Evolutionary conservation across 2,797 vertebrate genomes (phyloP).

Genomic region (Coracias cyanogaster): DNA sequence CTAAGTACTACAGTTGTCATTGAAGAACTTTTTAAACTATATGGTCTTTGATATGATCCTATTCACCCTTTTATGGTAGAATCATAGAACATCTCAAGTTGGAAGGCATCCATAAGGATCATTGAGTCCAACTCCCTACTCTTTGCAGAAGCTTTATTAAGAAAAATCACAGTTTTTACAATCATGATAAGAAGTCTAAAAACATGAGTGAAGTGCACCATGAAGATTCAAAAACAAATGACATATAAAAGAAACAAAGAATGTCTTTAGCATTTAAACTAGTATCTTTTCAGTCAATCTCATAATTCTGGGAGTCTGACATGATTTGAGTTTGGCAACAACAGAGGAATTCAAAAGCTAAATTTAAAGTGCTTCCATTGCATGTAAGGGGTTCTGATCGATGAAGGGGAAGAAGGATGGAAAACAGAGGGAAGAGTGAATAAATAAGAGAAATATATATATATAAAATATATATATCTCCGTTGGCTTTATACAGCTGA

Average conservation of each 20-base stretch:
- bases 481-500: background rate
- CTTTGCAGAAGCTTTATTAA: background rate
- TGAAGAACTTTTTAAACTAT: background rate
- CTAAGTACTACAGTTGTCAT: background rate
- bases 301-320: background rate
- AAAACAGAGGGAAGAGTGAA: background rate
- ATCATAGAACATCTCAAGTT: background rate
- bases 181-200: background rate
- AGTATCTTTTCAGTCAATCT: background rate
- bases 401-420: background rate
- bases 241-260: background rate
- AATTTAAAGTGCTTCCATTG: background rate
- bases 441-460: background rate
- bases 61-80: background rate
- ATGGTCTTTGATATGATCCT: background rate
- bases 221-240: background rate
- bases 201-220: accelerated
- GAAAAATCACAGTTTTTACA: background rate
- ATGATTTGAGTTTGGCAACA: background rate
- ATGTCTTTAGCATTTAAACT: background rate
- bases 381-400: background rate
- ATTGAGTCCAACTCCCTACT: background rate
- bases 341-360: background rate
- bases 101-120: background rate
- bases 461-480: background rate